A percentile compares a stretch with the other conserved stretches of the same genome.
Conservation (phyloP, 2,888 invertebrate genomes). For the Eupsilia transversa region DNA sequence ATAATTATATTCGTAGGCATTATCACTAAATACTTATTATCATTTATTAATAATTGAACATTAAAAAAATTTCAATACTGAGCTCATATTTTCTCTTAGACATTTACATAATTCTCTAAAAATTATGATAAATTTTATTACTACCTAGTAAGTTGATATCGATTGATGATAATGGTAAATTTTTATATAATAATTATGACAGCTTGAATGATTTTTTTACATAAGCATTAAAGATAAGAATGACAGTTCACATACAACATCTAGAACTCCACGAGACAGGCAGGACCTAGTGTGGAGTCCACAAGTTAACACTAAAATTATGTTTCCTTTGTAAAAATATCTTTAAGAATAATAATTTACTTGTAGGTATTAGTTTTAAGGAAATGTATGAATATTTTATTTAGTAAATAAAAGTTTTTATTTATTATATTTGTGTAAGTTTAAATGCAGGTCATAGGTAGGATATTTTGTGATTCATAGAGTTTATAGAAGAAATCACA, state of each 20-base stretch:
- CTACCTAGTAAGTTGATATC: conserved; percentile 28
- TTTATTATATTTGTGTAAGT: conserved; percentile 2
- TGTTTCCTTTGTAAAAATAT: too few species aligned
- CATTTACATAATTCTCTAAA: conserved; percentile 12
- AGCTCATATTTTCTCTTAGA: conserved; percentile 55
- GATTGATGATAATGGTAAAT: neutral
- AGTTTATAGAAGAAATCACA: too few species aligned
- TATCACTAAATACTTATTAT: conserved; percentile 33
- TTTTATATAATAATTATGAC: neutral
- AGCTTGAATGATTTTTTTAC: conserved; percentile 4
- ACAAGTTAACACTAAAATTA: too few species aligned
- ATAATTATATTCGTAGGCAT: conserved; percentile 11
- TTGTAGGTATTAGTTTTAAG: too few species aligned
- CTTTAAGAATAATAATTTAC: too few species aligned
- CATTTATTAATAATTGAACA: conserved; percentile 57
- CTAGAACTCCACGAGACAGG: too few species aligned
- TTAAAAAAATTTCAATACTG: conserved; percentile 57
- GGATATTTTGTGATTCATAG: neutral
- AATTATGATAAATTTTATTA: conserved; percentile 43
- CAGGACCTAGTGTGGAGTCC: too few species aligned
- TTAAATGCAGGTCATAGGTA: neutral
- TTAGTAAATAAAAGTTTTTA: too few species aligned
- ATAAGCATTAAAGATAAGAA: neutral
- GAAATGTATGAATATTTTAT: too few species aligned
- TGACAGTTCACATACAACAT: conserved; percentile 23